phyloP scores from a whole-genome alignment of 2,113 vertebrate species.

The Herpailurus yagouaroundi region DNA sequence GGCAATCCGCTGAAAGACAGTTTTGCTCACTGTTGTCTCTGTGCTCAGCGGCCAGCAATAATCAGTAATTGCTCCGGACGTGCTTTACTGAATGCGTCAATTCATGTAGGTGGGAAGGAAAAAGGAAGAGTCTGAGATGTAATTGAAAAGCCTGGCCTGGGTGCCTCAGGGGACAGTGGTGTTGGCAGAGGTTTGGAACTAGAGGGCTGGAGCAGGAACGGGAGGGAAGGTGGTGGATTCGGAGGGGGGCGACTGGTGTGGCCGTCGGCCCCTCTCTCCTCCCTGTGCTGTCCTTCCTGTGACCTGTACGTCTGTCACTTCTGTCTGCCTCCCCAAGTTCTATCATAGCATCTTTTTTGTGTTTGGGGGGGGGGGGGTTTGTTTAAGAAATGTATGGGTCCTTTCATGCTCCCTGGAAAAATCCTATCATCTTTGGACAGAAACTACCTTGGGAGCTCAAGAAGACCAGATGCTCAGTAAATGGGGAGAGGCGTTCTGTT shows the following conservation, averaged over 20 bases:
- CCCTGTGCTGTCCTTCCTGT: background rate
- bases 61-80: background rate
- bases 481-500: background rate
- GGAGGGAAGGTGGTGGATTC: background rate
- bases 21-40: background rate
- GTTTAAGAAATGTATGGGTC: background rate
- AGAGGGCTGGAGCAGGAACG: fast-evolving
- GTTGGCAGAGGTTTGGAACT: background rate
- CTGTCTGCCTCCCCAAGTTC: background rate
- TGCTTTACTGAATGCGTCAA: background rate
- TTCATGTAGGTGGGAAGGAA: background rate
- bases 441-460: background rate
- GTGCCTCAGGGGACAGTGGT: background rate
- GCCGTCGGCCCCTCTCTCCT: background rate
- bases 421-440: background rate
- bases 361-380: background rate
- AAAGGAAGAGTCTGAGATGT: background rate
- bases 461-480: background rate
- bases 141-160: background rate
- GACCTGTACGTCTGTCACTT: background rate
- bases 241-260: background rate
- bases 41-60: background rate
- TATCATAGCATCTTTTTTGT: background rate
- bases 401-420: background rate
- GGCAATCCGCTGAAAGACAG: background rate